Evolutionary conservation across 1,140 invertebrate species (phyloP).

Genomic region (Drosophila jambulina): DNA sequence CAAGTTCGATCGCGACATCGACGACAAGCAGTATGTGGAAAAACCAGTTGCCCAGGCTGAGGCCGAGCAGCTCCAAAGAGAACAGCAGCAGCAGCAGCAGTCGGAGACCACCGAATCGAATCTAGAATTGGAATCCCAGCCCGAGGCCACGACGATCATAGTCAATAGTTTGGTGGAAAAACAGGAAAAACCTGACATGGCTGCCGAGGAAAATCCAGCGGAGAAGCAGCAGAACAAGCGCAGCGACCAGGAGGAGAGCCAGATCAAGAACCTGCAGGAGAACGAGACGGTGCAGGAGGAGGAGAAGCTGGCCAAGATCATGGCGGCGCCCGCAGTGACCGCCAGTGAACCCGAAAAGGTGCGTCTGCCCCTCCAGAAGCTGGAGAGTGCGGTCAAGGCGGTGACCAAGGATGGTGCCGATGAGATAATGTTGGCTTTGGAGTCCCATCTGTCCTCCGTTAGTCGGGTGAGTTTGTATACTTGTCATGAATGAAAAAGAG

Average conservation of each 20-base stretch:
- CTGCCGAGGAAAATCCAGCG: conserved; percentile 60
- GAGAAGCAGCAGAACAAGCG: conserved; percentile 74
- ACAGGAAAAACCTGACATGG: conserved; percentile 74
- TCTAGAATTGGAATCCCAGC: conserved; percentile 27
- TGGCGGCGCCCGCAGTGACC: conserved; percentile 46
- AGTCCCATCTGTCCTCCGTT: conserved; percentile 85
- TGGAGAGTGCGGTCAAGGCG: conserved; percentile 86
- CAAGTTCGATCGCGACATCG: conserved; percentile 82
- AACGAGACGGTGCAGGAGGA: conserved; percentile 85
- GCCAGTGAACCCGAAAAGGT: conserved; percentile 80
- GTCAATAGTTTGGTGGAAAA: conserved; percentile 58
- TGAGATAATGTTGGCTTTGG: conserved; percentile 88
- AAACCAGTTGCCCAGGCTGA: conserved; percentile 83
- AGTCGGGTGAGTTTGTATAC: conserved; percentile 60
- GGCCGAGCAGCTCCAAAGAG: conserved; percentile 72
- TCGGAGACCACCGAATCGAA: conserved; percentile 39
- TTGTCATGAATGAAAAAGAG: background rate
- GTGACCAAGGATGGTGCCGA: conserved; percentile 85
- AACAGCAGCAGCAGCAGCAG: conserved; percentile 33
- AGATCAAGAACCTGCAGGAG: conserved; percentile 73
- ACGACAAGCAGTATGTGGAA: conserved; percentile 85
- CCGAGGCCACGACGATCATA: conserved; percentile 41
- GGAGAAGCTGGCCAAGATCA: conserved; percentile 72
- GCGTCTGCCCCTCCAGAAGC: conserved; percentile 85
- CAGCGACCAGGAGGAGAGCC: conserved; percentile 57